Base-by-base conservation (phyloP, 1,140 invertebrate genomes). In the Drosophila murphyi region DNA sequence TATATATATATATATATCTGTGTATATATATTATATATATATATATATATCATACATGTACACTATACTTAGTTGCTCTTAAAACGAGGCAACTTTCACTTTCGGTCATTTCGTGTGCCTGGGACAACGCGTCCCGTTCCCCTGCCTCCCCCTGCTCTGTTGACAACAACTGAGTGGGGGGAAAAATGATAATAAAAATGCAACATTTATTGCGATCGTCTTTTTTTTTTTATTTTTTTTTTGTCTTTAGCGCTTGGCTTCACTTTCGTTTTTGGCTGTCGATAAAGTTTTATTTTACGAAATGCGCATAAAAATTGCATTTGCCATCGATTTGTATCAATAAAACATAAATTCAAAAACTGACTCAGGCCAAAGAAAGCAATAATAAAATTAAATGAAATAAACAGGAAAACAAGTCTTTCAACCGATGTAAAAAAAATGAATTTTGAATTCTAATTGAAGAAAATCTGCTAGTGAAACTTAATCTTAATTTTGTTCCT, bases 1-100 rank as follows among this genome's bases (percentile, higher is more conserved):
- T 20, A 20, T 20, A 20, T 20, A 20, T 20, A 20, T 60, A 48
- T 50, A 48, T 8, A 47, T 60, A 41, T 34, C 54, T 39, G 39
- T 28, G 0, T 35, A 47, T 43, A n/a, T 45, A 59, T 43, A 43
- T 57, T 43, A 43, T 57, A 43, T 12, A 56, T 6, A 12, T 54
- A 43, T 54, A 54, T 39, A 55, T 41, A 35, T 29, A 10, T 60
- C 57, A 60, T 50, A 48, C n/a, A 47, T 60, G 57, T 34, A 45
- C 45, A 35, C 54, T 39, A 55, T 28, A 55, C 32, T 57, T 41
- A 39, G 50, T 51, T 69, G 65, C 60, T 72, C 62, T 71, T 51
- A 54, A 73, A 76, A 82, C 76, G 69, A 72, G 76, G 61, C 67
- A 90, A 90, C 87, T 90, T 90, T 90, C 87, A 90, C 87, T 90